These are phyloP conservation scores for Margarornis squamiger DNA, from an alignment of 2,797 vertebrate genomes.

Conservation along the genomic window DNA sequence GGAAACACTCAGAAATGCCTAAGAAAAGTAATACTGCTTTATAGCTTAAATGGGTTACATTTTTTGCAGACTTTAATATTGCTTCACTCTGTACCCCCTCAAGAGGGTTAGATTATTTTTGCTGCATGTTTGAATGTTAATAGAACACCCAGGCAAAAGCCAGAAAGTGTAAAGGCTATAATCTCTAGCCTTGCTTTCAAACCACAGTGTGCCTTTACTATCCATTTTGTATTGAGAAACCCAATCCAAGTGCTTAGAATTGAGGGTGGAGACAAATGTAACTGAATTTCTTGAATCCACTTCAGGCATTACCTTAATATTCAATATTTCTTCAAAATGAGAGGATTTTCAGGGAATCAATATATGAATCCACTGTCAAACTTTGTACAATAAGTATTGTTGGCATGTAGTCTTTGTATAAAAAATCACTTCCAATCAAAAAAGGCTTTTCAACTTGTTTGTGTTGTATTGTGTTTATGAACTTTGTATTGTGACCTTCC, in stretches of 20 bases:
- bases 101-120: neutral
- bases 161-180: conserved; percentile 4
- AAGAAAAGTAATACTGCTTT: neutral
- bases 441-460: conserved; percentile 45
- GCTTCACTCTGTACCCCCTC: neutral
- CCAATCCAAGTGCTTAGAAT: conserved; percentile 10
- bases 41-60: neutral
- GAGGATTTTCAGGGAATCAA: neutral
- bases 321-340: conserved; percentile 15
- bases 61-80: neutral
- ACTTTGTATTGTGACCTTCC: conserved; percentile 56
- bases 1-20: neutral
- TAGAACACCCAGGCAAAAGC: conserved; percentile 6
- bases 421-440: conserved; percentile 3
- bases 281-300: neutral
- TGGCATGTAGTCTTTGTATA: conserved; percentile 49
- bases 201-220: conserved; percentile 62
- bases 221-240: neutral
- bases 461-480: conserved; percentile 39
- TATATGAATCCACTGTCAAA: conserved; percentile 10
- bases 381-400: conserved; percentile 13
- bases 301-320: conserved; percentile 30
- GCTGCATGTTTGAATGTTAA: neutral
- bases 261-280: neutral
- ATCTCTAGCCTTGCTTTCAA: conserved; percentile 24